phyloP scores from a whole-genome alignment of 2,113 vertebrate genomes.

The Empidonax alnorum region DNA sequence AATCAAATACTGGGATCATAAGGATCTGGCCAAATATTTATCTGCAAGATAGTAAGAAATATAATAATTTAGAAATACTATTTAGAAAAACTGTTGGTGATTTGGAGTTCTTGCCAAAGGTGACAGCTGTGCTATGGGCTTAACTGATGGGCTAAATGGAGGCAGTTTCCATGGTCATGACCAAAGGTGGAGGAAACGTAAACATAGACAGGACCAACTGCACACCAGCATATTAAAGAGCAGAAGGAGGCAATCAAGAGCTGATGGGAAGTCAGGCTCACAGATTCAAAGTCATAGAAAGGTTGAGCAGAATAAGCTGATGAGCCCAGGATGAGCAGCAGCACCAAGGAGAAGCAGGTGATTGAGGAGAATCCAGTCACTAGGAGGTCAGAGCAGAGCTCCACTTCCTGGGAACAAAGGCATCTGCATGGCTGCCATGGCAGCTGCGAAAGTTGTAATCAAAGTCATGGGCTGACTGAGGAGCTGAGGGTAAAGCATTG shows the following conservation, averaged over 20 bases:
- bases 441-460: background rate
- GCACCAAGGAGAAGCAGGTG: accelerated
- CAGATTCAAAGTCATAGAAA: background rate
- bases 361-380: accelerated
- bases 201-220: background rate
- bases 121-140: background rate
- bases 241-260: background rate
- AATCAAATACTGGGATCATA: background rate
- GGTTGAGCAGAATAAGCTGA: background rate
- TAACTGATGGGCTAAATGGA: background rate
- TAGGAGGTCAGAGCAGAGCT: background rate
- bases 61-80: background rate
- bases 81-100: background rate
- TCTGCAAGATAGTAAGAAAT: background rate
- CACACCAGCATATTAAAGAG: background rate
- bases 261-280: background rate
- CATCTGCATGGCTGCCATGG: background rate
- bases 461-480: background rate
- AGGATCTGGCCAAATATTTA: background rate
- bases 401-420: accelerated
- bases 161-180: background rate
- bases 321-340: background rate
- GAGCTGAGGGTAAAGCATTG: background rate
- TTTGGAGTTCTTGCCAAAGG: background rate
- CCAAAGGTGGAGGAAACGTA: background rate